phyloP scores from a whole-genome alignment of 2,113 vertebrate genomes.

The Hydropotes inermis region DNA sequence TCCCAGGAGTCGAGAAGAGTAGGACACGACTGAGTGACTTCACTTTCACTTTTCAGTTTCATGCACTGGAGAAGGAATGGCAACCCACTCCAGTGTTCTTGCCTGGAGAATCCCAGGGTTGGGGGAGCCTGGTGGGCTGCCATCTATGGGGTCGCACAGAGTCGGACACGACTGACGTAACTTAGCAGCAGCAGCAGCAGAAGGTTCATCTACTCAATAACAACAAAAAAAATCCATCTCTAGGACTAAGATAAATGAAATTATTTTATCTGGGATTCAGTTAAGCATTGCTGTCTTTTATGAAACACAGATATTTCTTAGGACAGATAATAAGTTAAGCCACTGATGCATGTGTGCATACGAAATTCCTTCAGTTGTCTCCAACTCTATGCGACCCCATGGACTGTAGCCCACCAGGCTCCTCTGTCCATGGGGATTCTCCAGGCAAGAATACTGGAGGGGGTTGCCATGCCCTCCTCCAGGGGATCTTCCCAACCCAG shows the following conservation, averaged over 20 bases:
- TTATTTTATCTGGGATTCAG: constrained; percentile 6
- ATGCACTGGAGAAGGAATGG: too few relatives aligned
- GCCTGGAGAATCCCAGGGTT: too few relatives aligned
- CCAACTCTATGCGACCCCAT: not conserved
- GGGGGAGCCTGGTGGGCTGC: too few relatives aligned
- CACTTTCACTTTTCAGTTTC: too few relatives aligned
- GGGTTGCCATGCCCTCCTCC: not conserved
- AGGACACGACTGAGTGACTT: too few relatives aligned
- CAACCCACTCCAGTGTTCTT: too few relatives aligned
- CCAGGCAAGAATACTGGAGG: not conserved
- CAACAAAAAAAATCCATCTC: not conserved
- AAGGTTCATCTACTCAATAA: not conserved
- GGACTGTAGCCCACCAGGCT: not conserved
- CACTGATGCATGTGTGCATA: not conserved
- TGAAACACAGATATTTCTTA: constrained; percentile 9
- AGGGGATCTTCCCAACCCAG: not conserved
- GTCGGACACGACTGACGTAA: too few relatives aligned
- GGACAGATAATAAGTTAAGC: not conserved
- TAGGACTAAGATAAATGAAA: not conserved
- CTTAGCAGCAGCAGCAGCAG: too few relatives aligned
- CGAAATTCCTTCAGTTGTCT: not conserved
- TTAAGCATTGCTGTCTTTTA: not conserved
- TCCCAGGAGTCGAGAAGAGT: too few relatives aligned
- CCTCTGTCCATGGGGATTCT: not conserved
- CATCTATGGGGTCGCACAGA: too few relatives aligned